phyloP scores from a whole-genome alignment of 2,888 invertebrate species.

The Apotomis capreana region DNA sequence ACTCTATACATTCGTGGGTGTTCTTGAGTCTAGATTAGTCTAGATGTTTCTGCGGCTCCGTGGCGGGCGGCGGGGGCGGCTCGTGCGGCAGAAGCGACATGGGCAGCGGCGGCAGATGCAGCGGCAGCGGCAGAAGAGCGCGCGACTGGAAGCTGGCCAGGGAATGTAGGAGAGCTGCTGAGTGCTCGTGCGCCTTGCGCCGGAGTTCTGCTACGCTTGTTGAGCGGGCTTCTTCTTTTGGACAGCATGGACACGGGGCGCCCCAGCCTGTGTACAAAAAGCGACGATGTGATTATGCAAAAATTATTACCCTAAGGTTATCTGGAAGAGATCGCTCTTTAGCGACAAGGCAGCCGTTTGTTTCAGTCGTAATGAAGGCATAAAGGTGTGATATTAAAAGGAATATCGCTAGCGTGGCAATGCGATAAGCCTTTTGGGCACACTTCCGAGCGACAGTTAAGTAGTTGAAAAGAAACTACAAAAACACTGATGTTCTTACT shows the following conservation, averaged over 20 bases:
- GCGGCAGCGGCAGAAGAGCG: slow-evolving; percentile 75
- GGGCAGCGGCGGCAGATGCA: slow-evolving; percentile 69
- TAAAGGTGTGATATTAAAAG: no score
- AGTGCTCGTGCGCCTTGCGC: slow-evolving; percentile 97
- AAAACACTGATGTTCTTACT: no score
- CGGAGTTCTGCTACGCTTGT: slow-evolving; percentile 96
- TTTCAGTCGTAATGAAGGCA: no score
- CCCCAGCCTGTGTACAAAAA: slow-evolving; percentile 85
- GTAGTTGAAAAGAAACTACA: no score
- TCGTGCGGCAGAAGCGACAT: slow-evolving; percentile 60
- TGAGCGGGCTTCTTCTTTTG: slow-evolving; percentile 88
- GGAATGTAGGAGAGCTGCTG: slow-evolving; percentile 92
- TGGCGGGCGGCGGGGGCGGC: slow-evolving; percentile 47
- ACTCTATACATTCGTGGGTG: no score
- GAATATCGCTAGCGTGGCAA: no score
- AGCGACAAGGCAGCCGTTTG: no score
- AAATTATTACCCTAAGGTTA: no score
- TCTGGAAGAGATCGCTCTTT: no score
- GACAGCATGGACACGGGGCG: slow-evolving; percentile 91
- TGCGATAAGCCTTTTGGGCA: no score
- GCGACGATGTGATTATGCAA: background rate
- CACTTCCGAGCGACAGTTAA: no score
- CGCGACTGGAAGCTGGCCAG: slow-evolving; percentile 87
- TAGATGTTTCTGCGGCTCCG: slow-evolving; percentile 66
- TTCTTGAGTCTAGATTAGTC: slow-evolving; percentile 52